Percentiles rank a stretch among this genome's conserved stretches.
These are phyloP conservation scores for Microchrysa polita DNA, from an alignment of 2,888 invertebrate species.

Conservation along the genomic window DNA sequence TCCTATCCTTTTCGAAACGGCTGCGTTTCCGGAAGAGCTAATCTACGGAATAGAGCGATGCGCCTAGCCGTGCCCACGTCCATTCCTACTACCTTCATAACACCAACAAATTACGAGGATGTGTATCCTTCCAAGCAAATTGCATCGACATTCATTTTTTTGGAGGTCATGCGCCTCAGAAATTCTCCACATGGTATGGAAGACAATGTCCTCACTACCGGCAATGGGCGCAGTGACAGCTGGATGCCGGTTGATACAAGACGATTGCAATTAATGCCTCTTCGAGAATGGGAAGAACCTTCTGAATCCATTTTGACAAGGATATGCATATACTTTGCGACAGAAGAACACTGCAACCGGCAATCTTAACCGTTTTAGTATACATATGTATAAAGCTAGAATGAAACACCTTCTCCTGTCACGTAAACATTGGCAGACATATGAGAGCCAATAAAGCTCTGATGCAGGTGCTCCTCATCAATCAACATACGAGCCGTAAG, in stretches of 20 bases:
- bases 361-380: neutral
- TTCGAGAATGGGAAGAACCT: neutral
- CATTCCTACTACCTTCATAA: neutral
- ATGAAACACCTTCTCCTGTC: neutral
- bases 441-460: slow-evolving; percentile 14
- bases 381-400: neutral
- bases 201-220: neutral
- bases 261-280: neutral
- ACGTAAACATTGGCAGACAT: slow-evolving; percentile 33
- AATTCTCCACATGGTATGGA: slow-evolving; percentile 1
- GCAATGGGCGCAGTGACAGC: neutral
- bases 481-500: slow-evolving; percentile 1
- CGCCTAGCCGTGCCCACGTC: neutral
- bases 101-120: slow-evolving; percentile 5
- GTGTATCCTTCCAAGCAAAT: slow-evolving; percentile 25
- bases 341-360: neutral
- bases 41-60: slow-evolving; percentile 11
- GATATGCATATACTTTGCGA: neutral
- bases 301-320: neutral
- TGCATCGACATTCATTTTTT: slow-evolving; percentile 37
- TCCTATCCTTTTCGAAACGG: slow-evolving; percentile 3
- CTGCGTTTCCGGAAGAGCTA: slow-evolving; percentile 15
- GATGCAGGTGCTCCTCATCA: neutral
- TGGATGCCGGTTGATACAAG: neutral
- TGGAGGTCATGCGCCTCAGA: slow-evolving; percentile 42